Evolutionary conservation across 2,888 invertebrate species (phyloP), one percentile per base, ranked within the genome.

Genomic region (Stenodera caucasica): DNA sequence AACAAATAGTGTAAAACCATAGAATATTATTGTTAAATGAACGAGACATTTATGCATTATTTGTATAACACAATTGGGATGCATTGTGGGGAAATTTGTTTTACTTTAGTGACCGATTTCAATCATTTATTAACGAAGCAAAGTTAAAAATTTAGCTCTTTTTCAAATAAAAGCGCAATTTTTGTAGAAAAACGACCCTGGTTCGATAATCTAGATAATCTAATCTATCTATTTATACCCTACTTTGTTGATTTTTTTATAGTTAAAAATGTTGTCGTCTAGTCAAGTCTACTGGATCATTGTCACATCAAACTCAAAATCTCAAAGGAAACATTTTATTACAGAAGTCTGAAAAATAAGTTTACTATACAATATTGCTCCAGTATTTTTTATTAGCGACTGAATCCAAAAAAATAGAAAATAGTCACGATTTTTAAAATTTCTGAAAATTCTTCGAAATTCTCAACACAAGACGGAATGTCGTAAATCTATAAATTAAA

Each of bases 61-160:
- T 57, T 12, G 11, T 58, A 57, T 49, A 54, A 55, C 57, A 60
- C 63, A 49, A 37, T 30, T 32, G 63, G 63, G 63, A 63, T 55
- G 49, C 49, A 63, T 63, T 60, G 60, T 49, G 37, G 49, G 58
- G 53, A 56, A 62, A 58, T 62, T 62, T 58, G 62, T 62, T 37
- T 58, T 58, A 52, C 62, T 62, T 58, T 56, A 55, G 58, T 62
- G 58, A 50, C 53, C 45, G 45, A 45, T 45, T 45, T 23, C 23
- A 4, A 21, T 45, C 21, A 23, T 23, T 45, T 45, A 45, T 45
- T 45, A 45, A 12, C 4, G n/a, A 23, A 45, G 2, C 3, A 12
- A 23, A 23, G 12, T 23, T 12, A 21, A 45, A 12, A 45, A 12
- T 14, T 37, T 40, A 2, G 7, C 11, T 9, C 5, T 40, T 40